These are phyloP conservation scores for Choloepus hoffmanni DNA, from an alignment of 2,113 vertebrate species.

Conservation along the genomic window DNA sequence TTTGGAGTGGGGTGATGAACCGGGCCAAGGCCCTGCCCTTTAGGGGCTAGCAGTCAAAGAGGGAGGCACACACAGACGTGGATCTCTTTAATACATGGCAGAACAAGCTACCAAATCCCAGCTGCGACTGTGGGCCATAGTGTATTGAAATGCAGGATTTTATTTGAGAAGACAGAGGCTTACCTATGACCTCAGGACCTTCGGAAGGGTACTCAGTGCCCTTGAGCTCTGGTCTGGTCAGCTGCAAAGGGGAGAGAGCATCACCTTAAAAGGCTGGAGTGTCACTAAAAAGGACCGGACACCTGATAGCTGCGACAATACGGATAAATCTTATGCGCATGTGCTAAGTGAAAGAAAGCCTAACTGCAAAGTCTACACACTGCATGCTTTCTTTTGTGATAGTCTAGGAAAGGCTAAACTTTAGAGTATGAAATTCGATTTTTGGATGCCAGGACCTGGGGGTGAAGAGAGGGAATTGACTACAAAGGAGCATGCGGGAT, in stretches of 20 bases:
- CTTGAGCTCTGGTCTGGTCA: background rate
- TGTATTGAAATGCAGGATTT: no score
- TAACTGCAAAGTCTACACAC: fast-evolving
- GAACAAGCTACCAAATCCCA: fast-evolving
- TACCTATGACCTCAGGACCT: background rate
- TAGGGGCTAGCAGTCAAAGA: no score
- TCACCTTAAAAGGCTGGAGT: background rate
- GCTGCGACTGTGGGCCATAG: fast-evolving
- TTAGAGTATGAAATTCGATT: background rate
- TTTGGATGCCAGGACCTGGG: no score
- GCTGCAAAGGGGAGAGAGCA: background rate
- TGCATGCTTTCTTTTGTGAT: background rate
- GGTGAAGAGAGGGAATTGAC: background rate
- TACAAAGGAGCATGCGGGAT: background rate
- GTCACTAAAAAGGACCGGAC: background rate
- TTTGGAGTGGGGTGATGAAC: fast-evolving
- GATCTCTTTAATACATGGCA: fast-evolving
- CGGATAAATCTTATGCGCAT: fast-evolving
- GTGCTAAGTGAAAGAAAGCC: background rate
- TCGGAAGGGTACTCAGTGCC: background rate
- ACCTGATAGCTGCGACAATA: fast-evolving
- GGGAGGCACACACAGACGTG: fast-evolving
- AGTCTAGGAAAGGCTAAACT: background rate
- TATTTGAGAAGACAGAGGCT: background rate
- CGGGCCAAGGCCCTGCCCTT: fast-evolving